These are phyloP conservation scores for Hassar affinis DNA, from an alignment of 2,113 vertebrate species.

Conservation along the genomic window DNA sequence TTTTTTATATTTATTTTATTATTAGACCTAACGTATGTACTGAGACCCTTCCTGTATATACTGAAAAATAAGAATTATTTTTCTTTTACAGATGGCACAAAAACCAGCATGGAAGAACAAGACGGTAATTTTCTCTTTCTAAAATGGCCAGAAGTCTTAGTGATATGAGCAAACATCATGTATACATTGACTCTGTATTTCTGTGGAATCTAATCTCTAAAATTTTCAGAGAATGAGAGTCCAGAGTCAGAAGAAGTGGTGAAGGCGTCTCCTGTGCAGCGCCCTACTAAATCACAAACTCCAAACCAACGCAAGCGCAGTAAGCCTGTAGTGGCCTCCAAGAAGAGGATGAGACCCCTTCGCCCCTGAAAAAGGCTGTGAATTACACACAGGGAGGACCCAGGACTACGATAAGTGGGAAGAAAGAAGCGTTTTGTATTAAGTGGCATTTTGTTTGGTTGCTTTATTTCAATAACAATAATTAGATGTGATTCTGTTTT, in stretches of 20 bases:
- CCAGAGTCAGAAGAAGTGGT: slow-evolving; percentile 63
- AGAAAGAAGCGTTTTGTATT: slow-evolving; percentile 20
- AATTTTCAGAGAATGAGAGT: slow-evolving; percentile 59
- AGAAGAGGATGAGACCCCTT: slow-evolving; percentile 47
- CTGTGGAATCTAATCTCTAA: background rate
- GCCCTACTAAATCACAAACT: slow-evolving; percentile 37
- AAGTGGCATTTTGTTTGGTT: slow-evolving; percentile 43
- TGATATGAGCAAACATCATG: background rate
- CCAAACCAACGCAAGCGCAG: slow-evolving; percentile 50
- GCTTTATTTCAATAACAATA: slow-evolving; percentile 35
- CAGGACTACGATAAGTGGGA: background rate
- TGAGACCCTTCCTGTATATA: too few species aligned
- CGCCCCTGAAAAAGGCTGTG: slow-evolving; percentile 35
- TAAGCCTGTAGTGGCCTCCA: slow-evolving; percentile 31
- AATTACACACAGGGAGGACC: slow-evolving; percentile 8
- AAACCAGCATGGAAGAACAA: slow-evolving; percentile 65
- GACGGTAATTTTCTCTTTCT: slow-evolving; percentile 60
- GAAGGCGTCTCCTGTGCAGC: slow-evolving; percentile 51
- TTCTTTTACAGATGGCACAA: slow-evolving; percentile 50
- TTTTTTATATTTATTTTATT: too few species aligned
- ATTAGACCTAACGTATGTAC: background rate
- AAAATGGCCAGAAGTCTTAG: background rate
- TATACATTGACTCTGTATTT: background rate
- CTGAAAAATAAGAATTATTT: background rate
- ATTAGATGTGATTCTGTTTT: slow-evolving; percentile 41